Conservation (phyloP, 2,888 invertebrate genomes). For the Harpagoxenus sublaevis region DNA sequence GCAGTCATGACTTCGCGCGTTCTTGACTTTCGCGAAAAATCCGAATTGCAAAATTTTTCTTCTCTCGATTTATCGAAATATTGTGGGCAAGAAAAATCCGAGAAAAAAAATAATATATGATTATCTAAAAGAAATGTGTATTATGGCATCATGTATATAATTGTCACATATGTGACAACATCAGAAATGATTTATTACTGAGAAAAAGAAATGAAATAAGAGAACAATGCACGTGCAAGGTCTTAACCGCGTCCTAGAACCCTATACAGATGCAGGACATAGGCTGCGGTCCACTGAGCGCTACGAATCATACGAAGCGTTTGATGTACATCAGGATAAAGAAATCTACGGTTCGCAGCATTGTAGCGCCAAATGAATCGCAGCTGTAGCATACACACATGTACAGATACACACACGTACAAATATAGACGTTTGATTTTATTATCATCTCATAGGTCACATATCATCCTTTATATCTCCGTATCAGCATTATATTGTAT, state of each 20-base stretch:
- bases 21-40: neutral
- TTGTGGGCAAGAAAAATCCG: neutral
- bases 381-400: constrained; percentile 14
- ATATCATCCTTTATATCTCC: constrained; percentile 55
- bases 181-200: neutral
- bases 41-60: constrained; percentile 19
- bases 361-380: neutral
- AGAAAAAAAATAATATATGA: neutral
- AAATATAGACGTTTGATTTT: constrained; percentile 60
- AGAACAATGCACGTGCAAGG: constrained; percentile 69
- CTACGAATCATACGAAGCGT: neutral
- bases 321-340: neutral
- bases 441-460: constrained; percentile 50
- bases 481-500: constrained; percentile 22
- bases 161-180: neutral
- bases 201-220: neutral
- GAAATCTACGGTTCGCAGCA: neutral
- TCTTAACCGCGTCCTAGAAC: constrained; percentile 75
- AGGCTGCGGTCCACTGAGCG: neutral
- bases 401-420: constrained; percentile 28
- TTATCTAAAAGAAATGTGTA: neutral
- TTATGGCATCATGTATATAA: neutral
- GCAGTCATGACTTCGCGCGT: constrained; percentile 77
- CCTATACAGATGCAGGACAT: constrained; percentile 41
- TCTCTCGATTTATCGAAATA: constrained; percentile 21